A percentile compares a stretch with the other conserved stretches of the same genome.
Evolutionary conservation across 2,797 vertebrate genomes (phyloP).

Genomic region (Silurus aristotelis): DNA sequence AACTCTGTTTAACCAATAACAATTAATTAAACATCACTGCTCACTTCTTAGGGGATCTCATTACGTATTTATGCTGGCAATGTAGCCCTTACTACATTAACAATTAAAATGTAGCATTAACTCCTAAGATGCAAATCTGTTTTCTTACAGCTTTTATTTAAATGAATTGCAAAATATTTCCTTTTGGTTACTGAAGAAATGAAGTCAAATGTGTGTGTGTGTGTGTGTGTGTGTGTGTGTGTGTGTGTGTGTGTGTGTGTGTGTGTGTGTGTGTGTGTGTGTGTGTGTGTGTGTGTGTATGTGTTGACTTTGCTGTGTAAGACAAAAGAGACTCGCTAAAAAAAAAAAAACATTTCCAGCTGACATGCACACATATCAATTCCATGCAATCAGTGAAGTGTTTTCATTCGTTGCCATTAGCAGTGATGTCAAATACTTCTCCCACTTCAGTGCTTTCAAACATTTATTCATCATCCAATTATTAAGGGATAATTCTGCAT

Average conservation of each 20-base stretch:
- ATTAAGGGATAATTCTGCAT: slow-evolving; percentile 25
- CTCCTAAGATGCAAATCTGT: background rate
- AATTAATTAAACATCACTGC: slow-evolving; percentile 58
- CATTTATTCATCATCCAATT: slow-evolving; percentile 37
- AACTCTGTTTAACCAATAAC: slow-evolving; percentile 54
- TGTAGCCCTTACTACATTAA: slow-evolving; percentile 24
- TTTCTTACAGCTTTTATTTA: background rate
- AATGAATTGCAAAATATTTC: background rate
- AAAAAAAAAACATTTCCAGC: background rate
- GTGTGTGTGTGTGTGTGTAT: slow-evolving; percentile 31
- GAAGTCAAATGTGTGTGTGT: slow-evolving; percentile 5
- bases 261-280: slow-evolving; percentile 22
- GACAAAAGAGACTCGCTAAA: slow-evolving; percentile 14
- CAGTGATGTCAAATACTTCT: slow-evolving; percentile 30
- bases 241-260: slow-evolving; percentile 4
- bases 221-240: background rate
- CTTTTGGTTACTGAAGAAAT: background rate
- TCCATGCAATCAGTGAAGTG: slow-evolving; percentile 12
- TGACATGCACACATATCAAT: slow-evolving; percentile 15
- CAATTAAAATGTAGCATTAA: slow-evolving; percentile 36
- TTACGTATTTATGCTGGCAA: slow-evolving; percentile 45
- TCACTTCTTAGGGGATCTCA: slow-evolving; percentile 47
- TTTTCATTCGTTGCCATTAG: slow-evolving; percentile 14
- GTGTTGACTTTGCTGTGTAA: slow-evolving; percentile 48
- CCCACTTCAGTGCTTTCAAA: slow-evolving; percentile 36